Percentiles rank a stretch among this genome's conserved stretches.
Evolutionary conservation across 2,888 invertebrate species (phyloP).

Genomic region (Horisme vitalbata): DNA sequence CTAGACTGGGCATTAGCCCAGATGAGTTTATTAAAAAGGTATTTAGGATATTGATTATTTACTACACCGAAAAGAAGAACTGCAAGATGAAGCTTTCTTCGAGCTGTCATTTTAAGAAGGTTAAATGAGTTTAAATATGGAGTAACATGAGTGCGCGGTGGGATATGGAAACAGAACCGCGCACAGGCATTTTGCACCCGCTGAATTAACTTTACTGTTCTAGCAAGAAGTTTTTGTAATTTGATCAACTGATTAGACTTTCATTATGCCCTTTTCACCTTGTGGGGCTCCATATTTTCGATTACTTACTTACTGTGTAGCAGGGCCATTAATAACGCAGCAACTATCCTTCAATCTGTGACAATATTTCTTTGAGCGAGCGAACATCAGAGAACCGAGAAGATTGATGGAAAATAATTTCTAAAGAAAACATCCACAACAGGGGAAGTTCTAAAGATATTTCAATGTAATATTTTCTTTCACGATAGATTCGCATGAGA

Average conservation of each 20-base stretch:
- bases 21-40: too few relatives aligned
- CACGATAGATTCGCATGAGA: constrained; percentile 4
- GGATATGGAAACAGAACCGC: too few relatives aligned
- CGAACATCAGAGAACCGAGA: neutral
- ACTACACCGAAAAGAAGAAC: too few relatives aligned
- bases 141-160: too few relatives aligned
- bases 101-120: too few relatives aligned
- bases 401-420: neutral
- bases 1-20: too few relatives aligned
- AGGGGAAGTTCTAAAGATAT: neutral
- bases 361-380: constrained; percentile 1
- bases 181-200: too few relatives aligned
- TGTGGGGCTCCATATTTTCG: constrained; percentile 15
- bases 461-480: neutral
- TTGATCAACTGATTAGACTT: neutral
- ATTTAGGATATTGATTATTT: too few relatives aligned
- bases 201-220: too few relatives aligned
- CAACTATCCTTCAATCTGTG: constrained; percentile 8
- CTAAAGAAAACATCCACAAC: neutral
- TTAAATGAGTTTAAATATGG: too few relatives aligned
- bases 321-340: constrained; percentile 7
- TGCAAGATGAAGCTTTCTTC: too few relatives aligned
- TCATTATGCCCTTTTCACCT: constrained; percentile 4
- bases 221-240: too few relatives aligned
- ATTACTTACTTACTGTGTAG: constrained; percentile 2